Conservation (phyloP, 2,888 invertebrate species). For the Pyrrhia umbra region DNA sequence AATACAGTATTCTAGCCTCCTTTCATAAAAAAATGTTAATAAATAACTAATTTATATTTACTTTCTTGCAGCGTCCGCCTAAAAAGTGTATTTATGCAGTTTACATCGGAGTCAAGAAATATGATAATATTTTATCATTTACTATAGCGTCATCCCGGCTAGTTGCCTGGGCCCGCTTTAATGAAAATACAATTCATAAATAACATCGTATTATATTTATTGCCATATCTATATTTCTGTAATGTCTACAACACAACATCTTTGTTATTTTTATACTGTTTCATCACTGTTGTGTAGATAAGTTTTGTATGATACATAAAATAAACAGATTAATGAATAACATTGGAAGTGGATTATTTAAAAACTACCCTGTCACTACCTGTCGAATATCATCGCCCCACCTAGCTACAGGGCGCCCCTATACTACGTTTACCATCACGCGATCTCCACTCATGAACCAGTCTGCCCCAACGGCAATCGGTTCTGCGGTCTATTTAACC, state of each 20-base stretch:
- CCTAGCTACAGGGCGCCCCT: too few species aligned
- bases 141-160: slow-evolving; percentile 42
- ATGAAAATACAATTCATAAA: slow-evolving; percentile 12
- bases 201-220: slow-evolving; percentile 1
- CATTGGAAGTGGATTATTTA: slow-evolving; percentile 29
- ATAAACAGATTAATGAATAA: slow-evolving; percentile 38
- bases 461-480: too few species aligned
- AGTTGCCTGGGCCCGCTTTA: slow-evolving; percentile 40
- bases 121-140: not conserved
- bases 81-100: slow-evolving; percentile 41
- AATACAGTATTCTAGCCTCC: too few species aligned
- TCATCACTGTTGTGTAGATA: slow-evolving; percentile 42
- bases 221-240: slow-evolving; percentile 4
- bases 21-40: too few species aligned
- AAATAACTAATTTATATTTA: not conserved
- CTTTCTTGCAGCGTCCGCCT: slow-evolving; percentile 76
- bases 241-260: slow-evolving; percentile 41
- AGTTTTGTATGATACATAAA: slow-evolving; percentile 61
- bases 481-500: too few species aligned
- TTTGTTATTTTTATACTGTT: slow-evolving; percentile 68
- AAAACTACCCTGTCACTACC: too few species aligned
- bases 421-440: too few species aligned
- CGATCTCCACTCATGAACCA: too few species aligned
- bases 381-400: too few species aligned
- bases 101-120: slow-evolving; percentile 15